These are phyloP conservation scores for Zalophus californianus DNA, from an alignment of 2,797 vertebrate species.

Conservation along the genomic window DNA sequence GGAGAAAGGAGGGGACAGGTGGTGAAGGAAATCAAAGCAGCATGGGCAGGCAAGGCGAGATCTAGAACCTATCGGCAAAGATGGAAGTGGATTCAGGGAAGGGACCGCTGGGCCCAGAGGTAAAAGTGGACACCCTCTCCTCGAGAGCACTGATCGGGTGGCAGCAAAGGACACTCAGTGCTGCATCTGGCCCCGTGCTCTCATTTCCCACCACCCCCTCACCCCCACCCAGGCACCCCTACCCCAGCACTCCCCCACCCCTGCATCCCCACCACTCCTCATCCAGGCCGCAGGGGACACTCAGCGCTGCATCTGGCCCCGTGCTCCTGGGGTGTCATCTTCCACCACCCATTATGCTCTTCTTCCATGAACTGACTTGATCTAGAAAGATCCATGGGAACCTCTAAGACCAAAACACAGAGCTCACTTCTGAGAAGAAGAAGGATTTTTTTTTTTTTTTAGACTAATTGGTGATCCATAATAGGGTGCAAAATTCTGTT, in stretches of 20 bases:
- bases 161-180: neutral
- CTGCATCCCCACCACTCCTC: no score
- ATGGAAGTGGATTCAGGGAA: neutral
- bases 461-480: conserved; percentile 49
- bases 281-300: no score
- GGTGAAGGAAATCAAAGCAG: neutral
- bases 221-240: no score
- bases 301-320: neutral
- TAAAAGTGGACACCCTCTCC: neutral
- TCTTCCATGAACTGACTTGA: neutral
- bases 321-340: neutral
- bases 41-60: fast-evolving
- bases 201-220: neutral
- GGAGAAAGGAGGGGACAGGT: neutral
- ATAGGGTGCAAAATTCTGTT: conserved; percentile 13
- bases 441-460: neutral
- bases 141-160: neutral
- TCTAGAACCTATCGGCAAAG: neutral
- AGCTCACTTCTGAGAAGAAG: conserved; percentile 34
- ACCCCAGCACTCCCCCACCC: no score
- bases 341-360: neutral
- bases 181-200: neutral
- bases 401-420: neutral
- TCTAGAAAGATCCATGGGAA: neutral
- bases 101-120: neutral